phyloP scores from a whole-genome alignment of 1,140 invertebrate genomes.

The Cyrtorhinus lividipennis region DNA sequence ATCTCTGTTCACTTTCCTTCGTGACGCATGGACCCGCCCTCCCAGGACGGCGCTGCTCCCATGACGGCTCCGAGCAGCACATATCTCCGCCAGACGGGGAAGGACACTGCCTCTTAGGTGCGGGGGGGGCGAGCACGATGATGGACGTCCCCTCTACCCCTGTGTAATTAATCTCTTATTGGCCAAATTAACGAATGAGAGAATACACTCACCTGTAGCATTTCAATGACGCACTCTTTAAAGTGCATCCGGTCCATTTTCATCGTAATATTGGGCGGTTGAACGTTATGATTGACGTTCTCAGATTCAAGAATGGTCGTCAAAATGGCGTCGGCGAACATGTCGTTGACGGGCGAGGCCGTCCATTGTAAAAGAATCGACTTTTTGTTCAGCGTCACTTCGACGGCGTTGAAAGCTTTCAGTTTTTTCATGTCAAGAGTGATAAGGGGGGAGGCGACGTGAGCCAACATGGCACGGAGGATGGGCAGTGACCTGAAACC shows the following conservation, averaged over 20 bases:
- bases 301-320: conserved; percentile 68
- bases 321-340: conserved; percentile 92
- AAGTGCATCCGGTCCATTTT: conserved; percentile 76
- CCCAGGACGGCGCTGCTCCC: no score
- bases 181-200: no score
- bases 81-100: no score
- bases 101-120: no score
- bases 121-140: no score
- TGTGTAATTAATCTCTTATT: no score
- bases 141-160: no score
- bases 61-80: no score
- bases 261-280: conserved; percentile 42
- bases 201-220: conserved; percentile 13
- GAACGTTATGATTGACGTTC: conserved; percentile 38
- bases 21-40: no score
- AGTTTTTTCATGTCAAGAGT: conserved; percentile 56
- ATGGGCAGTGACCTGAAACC: no score
- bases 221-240: conserved; percentile 78
- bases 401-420: conserved; percentile 62
- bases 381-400: conserved; percentile 68
- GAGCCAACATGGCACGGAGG: conserved; percentile 67
- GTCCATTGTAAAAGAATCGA: conserved; percentile 79
- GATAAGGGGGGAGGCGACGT: conserved; percentile 69
- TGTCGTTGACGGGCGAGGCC: conserved; percentile 88
- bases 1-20: no score